Evolutionary conservation across 2,888 invertebrate species (phyloP).

Genomic region (Camponotus fellah): DNA sequence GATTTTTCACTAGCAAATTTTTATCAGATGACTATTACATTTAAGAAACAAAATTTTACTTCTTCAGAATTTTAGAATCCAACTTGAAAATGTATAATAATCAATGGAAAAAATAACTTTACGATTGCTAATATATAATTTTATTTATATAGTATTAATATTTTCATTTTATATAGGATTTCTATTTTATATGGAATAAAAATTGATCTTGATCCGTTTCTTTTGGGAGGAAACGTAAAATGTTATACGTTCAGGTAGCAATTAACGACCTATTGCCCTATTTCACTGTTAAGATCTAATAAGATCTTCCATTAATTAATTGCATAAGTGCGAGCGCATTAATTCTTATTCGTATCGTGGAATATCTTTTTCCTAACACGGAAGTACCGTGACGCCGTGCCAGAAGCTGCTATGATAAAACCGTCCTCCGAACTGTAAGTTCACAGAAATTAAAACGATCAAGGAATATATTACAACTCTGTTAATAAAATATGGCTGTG

Average conservation of each 20-base stretch:
- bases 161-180: too few species aligned
- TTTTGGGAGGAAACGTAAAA: slow-evolving; percentile 15
- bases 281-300: slow-evolving; percentile 1
- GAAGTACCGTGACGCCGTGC: slow-evolving; percentile 81
- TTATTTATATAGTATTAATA: too few species aligned
- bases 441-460: slow-evolving; percentile 86
- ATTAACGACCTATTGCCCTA: slow-evolving; percentile 46
- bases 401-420: slow-evolving; percentile 83
- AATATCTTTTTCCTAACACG: slow-evolving; percentile 44
- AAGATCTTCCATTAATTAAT: slow-evolving; percentile 39
- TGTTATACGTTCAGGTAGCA: slow-evolving; percentile 6
- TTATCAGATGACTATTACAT: slow-evolving; percentile 19
- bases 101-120: slow-evolving; percentile 23
- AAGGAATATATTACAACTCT: slow-evolving; percentile 73
- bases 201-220: too few species aligned
- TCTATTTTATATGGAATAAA: too few species aligned
- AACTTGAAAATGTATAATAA: slow-evolving; percentile 8
- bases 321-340: slow-evolving; percentile 39
- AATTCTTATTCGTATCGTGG: slow-evolving; percentile 49
- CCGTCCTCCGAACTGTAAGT: slow-evolving; percentile 85
- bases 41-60: not conserved
- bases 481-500: slow-evolving; percentile 60
- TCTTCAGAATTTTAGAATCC: slow-evolving; percentile 1
- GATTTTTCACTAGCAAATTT: slow-evolving; percentile 12
- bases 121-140: not conserved